Evolutionary conservation across 2,888 invertebrate species (phyloP), one percentile per base, ranked within the genome.

Genomic region (Epinotia demarniana): DNA sequence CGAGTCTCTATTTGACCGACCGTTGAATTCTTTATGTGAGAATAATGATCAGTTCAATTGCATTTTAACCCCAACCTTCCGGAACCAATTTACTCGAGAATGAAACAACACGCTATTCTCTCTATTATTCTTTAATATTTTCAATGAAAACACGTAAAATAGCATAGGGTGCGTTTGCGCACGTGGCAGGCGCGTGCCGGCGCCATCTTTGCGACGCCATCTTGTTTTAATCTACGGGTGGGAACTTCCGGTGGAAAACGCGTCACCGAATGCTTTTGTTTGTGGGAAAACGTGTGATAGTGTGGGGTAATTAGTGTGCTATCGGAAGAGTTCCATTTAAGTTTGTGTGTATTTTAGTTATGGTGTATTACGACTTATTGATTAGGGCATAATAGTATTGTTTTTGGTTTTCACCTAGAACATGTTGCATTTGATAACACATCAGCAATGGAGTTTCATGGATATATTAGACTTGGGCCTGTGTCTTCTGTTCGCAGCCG

Each of bases 21-120:
- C 79, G 77, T 83, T 85, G 77, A 77, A 77, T 69, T 75, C 71
- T 72, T 75, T 77, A 87, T 87, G 85, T 85, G 84, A 87, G 84
- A 88, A 84, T 92, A 92, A 92, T 91, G 90, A 90, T 82, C 84
- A 86, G 92, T 92, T 93, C 92, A 93, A 93, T 92, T 89, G 89
- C 89, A 82, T 86, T 92, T 93, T 92, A 92, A 92, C 93, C 93
- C 91, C 85, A 83, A 83, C 85, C 80, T 83, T 82, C 84, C 86
- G 88, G 82, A 86, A 89, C 89, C 90, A 92, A 92, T 92, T 92
- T 93, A 90, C 89, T 89, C 87, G 86, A 90, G 89, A 91, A 88
- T 81, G 86, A 83, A 85, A 86, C 87, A 89, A 90, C 89, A 90
- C 82, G 82, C 87, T 81, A 87, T 90, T 93, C 90, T 93, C 89